These are phyloP conservation scores for Adoxophyes honmai DNA, from an alignment of 1,140 invertebrate species.

Conservation along the genomic window DNA sequence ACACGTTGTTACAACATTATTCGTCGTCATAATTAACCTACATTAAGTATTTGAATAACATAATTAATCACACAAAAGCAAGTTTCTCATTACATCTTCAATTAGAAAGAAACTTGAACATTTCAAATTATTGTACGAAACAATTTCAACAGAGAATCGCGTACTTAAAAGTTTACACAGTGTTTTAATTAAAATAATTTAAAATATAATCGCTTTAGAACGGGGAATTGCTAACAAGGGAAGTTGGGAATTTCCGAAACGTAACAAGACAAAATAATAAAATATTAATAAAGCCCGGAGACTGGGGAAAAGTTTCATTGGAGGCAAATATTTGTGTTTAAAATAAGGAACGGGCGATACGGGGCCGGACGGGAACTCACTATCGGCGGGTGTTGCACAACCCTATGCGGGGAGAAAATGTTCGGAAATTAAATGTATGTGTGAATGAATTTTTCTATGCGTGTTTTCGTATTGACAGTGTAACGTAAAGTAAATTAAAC, in stretches of 20 bases:
- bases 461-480: no score
- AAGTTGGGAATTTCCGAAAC: constrained; percentile 69
- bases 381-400: constrained; percentile 13
- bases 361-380: constrained; percentile 37
- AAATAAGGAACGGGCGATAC: constrained; percentile 66
- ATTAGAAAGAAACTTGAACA: background rate
- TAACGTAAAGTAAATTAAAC: no score
- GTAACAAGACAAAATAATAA: constrained; percentile 76
- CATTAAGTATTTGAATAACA: no score
- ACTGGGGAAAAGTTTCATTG: constrained; percentile 70
- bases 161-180: constrained; percentile 61
- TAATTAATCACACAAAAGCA: background rate
- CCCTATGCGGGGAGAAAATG: background rate
- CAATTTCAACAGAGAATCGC: constrained; percentile 38
- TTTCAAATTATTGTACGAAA: constrained; percentile 27
- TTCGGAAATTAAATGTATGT: no score
- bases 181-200: constrained; percentile 77
- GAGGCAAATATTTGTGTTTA: constrained; percentile 72
- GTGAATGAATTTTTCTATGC: no score
- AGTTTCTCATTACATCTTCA: background rate
- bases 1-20: no score
- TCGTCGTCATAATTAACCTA: no score
- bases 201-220: constrained; percentile 76
- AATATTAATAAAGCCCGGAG: constrained; percentile 75
- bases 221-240: constrained; percentile 64